Conservation (phyloP, 2,797 vertebrate genomes). For the Pagetopsis macropterus region DNA sequence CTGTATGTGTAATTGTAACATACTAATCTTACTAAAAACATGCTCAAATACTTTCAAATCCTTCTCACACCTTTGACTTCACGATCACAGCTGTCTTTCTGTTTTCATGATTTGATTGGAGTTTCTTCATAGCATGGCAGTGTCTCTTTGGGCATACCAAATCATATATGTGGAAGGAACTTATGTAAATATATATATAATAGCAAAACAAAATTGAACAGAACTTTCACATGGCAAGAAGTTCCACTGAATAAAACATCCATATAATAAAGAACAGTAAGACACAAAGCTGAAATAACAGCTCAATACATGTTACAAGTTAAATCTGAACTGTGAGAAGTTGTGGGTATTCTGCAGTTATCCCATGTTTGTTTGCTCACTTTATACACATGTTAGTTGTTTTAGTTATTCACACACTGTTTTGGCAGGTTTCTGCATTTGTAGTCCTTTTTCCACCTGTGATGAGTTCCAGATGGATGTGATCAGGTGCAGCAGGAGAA, state of each 20-base stretch:
- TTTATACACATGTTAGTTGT: neutral
- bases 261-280: neutral
- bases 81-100: slow-evolving; percentile 18
- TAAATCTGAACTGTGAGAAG: neutral
- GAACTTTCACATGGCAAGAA: neutral
- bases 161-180: neutral
- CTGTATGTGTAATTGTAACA: slow-evolving; percentile 14
- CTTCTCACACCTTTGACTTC: slow-evolving; percentile 10
- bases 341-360: neutral
- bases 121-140: neutral
- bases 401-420: neutral
- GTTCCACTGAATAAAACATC: slow-evolving; percentile 10
- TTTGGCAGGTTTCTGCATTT: slow-evolving; percentile 16
- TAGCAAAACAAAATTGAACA: neutral
- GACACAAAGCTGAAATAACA: slow-evolving; percentile 11
- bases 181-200: slow-evolving; percentile 3
- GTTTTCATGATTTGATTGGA: neutral
- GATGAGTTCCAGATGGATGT: slow-evolving; percentile 3
- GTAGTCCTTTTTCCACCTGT: slow-evolving; percentile 12
- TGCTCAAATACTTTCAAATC: slow-evolving; percentile 10
- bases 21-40: slow-evolving; percentile 15
- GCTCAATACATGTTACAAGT: neutral
- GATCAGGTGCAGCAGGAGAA: slow-evolving; percentile 89
- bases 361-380: slow-evolving; percentile 6
- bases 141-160: neutral